Evolutionary conservation across 1,140 invertebrate species (phyloP), one percentile per base, ranked within the genome.

Genomic region (Euschistus heros): DNA sequence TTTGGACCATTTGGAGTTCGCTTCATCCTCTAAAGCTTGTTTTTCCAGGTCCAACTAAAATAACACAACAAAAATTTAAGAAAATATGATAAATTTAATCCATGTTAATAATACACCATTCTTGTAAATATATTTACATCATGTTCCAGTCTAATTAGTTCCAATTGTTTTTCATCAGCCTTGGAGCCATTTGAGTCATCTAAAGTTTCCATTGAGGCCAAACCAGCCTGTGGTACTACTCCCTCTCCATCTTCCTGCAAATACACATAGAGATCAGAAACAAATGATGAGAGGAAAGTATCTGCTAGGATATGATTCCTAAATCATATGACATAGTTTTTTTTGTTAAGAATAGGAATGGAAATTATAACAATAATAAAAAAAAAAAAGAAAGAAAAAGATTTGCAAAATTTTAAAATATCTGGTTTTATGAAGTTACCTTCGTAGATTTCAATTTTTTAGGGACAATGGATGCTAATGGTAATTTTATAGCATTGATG

Each of bases 161-260:
- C 85, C 80, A 86, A 80, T 2, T 84, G 84, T 70, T 87, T 84
- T 72, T 84, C 82, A 59, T 15, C 79, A 73, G 66, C 76, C 79
- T 57, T 65, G 50, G 61, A 75, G 68, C 77, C 78, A 57, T 79
- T 79, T 1, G 79, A 75, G 69, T 86, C 84, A 71, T 88, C 86
- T 5, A 89, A 75, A 0, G 87, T 89, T 72, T 89, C 88, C 78
- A 87, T 84, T 2, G 86, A 88, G 0, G 88, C 87, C 60, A 90
- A 77, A 50, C 85, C 84, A 2, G 84, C 86, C 70, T 81, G 82
- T 66, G 72, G 72, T 3, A 79, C 80, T 18, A 80, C 69, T 66
- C 82, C 81, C 0, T 80, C 76, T 65, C 77, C 76, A 26, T 78
- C 76, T 76, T 78, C 33, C 33, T 37, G 33, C 33, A 10, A 4